A percentile compares a stretch with the other conserved stretches of the same genome.
These are phyloP conservation scores for Eurytoma californica DNA, from an alignment of 2,888 invertebrate genomes.

Conservation along the genomic window DNA sequence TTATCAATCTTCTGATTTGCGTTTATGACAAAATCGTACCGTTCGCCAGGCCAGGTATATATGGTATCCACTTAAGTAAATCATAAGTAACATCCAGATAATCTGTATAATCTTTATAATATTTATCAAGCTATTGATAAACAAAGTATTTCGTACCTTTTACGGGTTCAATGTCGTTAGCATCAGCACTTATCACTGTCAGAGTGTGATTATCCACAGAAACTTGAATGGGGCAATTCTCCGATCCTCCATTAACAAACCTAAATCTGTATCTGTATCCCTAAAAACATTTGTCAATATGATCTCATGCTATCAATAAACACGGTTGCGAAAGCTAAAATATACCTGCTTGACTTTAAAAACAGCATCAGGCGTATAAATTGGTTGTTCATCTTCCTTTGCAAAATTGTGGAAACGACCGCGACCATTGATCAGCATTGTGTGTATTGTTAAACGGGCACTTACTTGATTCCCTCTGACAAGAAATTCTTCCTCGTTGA, in stretches of 20 bases:
- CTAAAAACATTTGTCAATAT: not conserved
- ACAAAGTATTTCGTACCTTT: conserved; percentile 77
- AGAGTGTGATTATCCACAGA: conserved; percentile 90
- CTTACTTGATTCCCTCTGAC: no score
- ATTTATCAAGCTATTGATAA: not conserved
- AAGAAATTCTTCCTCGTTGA: no score
- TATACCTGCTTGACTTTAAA: no score
- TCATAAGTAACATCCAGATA: not conserved
- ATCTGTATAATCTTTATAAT: not conserved
- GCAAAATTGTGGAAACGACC: no score
- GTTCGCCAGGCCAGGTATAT: conserved; percentile 91
- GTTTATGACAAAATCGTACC: conserved; percentile 88
- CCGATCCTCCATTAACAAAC: conserved; percentile 88
- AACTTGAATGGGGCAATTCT: conserved; percentile 90
- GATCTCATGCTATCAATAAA: no score
- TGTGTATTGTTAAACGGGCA: no score
- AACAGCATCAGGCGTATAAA: no score
- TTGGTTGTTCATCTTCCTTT: no score
- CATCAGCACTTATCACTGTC: conserved; percentile 86
- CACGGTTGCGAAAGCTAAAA: no score
- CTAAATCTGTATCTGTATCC: conserved; percentile 83
- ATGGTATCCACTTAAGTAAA: conserved; percentile 64
- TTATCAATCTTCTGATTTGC: conserved; percentile 83
- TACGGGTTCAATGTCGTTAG: conserved; percentile 84
- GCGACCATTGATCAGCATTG: no score